A percentile compares a stretch with the other conserved stretches of the same genome.
Evolutionary conservation across 2,888 invertebrate genomes (phyloP).

Genomic region (Celastrina argiolus): DNA sequence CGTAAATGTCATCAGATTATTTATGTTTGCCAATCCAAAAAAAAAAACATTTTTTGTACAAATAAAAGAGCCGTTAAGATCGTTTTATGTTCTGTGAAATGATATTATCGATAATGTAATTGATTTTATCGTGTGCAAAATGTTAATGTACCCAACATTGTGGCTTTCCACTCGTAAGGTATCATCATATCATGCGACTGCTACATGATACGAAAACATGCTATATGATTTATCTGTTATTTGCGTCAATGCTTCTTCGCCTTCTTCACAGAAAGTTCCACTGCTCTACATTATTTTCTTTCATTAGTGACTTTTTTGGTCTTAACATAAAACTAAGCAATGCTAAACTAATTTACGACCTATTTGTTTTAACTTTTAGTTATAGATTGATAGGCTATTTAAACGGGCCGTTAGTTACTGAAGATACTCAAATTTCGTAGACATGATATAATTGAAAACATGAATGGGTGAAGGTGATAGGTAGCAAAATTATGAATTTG

Average conservation of each 20-base stretch:
- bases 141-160: neutral
- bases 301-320: too few species aligned
- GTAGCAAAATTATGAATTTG: too few species aligned
- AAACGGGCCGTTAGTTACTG: too few species aligned
- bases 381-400: too few species aligned
- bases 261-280: constrained; percentile 18
- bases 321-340: too few species aligned
- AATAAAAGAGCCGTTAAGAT: constrained; percentile 2
- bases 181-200: neutral
- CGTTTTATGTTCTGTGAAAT: constrained; percentile 5
- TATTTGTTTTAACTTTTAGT: too few species aligned
- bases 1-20: neutral
- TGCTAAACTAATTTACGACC: too few species aligned
- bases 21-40: neutral
- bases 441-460: too few species aligned
- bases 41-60: neutral
- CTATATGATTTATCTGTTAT: neutral
- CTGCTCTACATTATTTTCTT: neutral
- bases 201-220: constrained; percentile 8
- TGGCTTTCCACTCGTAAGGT: neutral
- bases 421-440: too few species aligned
- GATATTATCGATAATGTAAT: constrained; percentile 17
- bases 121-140: constrained; percentile 11
- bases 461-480: too few species aligned
- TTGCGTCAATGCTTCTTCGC: constrained; percentile 7